Conservation (phyloP, 2,888 invertebrate species). For the Molorchus minor region DNA sequence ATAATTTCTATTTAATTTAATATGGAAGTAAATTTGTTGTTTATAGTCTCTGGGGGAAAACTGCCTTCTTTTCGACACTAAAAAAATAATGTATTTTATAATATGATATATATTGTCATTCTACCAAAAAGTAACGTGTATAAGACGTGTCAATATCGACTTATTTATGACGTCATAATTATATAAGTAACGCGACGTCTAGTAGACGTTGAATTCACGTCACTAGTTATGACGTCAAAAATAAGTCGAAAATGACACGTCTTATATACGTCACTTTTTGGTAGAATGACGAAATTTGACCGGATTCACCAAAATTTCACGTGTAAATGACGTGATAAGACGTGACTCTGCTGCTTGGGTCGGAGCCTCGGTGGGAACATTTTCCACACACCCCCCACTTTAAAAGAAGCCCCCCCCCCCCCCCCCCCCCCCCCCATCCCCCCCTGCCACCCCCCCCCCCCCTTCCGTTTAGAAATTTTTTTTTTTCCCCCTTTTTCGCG, state of each 20-base stretch:
- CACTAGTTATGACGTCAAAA: conserved; percentile 1
- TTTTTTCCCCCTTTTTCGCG: too few relatives aligned
- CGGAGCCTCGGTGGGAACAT: too few relatives aligned
- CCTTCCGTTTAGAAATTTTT: too few relatives aligned
- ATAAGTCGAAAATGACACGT: background rate
- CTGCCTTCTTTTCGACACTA: background rate
- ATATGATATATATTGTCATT: conserved; percentile 4
- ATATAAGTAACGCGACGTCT: too few relatives aligned
- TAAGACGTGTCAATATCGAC: background rate
- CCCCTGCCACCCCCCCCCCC: too few relatives aligned
- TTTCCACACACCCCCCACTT: too few relatives aligned
- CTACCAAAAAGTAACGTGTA: conserved; percentile 4
- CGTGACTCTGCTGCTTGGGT: conserved; percentile 6
- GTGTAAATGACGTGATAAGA: conserved; percentile 4
- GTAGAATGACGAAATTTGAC: background rate
- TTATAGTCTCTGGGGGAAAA: background rate
- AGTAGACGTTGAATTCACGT: background rate
- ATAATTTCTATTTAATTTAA: background rate
- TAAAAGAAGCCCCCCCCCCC: too few relatives aligned
- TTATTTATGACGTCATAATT: conserved; percentile 3
- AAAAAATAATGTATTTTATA: background rate
- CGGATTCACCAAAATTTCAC: conserved; percentile 4
- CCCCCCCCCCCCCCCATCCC: too few relatives aligned
- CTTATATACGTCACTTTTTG: conserved; percentile 4
- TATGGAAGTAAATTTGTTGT: background rate